Percentiles rank a stretch among this genome's conserved stretches.
Evolutionary conservation across 2,888 invertebrate species (phyloP).

Genomic region (Drosophila falleni): DNA sequence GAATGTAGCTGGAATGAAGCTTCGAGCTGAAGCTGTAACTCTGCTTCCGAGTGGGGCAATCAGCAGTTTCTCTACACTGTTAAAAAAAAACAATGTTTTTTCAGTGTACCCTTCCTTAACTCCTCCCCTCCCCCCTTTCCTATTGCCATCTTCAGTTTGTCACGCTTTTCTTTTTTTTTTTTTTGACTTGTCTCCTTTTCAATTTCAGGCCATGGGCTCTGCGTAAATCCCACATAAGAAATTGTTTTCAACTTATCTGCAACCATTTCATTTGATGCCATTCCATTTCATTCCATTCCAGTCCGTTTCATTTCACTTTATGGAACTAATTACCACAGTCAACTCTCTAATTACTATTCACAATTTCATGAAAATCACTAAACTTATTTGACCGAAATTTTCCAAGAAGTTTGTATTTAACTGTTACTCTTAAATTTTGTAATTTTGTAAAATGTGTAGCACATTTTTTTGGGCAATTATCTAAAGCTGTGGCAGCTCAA

Average conservation of each 20-base stretch:
- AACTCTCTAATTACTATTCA: neutral
- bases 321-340: slow-evolving; percentile 25
- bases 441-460: neutral
- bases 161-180: slow-evolving; percentile 8
- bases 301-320: slow-evolving; percentile 21
- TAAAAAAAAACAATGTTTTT: no score
- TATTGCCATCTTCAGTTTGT: slow-evolving; percentile 3
- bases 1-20: slow-evolving; percentile 45
- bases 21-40: slow-evolving; percentile 18
- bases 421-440: neutral
- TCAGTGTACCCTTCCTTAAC: neutral
- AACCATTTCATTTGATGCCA: slow-evolving; percentile 21
- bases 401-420: neutral
- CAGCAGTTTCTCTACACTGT: neutral
- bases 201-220: slow-evolving; percentile 66
- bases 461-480: neutral
- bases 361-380: neutral
- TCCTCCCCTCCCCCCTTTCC: neutral
- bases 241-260: slow-evolving; percentile 73
- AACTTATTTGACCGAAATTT: neutral
- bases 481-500: neutral
- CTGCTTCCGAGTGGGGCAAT: neutral
- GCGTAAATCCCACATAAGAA: slow-evolving; percentile 75
- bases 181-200: slow-evolving; percentile 59
- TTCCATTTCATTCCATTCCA: slow-evolving; percentile 26